A percentile compares a stretch with the other conserved stretches of the same genome.
Conservation (phyloP, 2,888 invertebrate genomes). For the Caenorhabditis afra region DNA sequence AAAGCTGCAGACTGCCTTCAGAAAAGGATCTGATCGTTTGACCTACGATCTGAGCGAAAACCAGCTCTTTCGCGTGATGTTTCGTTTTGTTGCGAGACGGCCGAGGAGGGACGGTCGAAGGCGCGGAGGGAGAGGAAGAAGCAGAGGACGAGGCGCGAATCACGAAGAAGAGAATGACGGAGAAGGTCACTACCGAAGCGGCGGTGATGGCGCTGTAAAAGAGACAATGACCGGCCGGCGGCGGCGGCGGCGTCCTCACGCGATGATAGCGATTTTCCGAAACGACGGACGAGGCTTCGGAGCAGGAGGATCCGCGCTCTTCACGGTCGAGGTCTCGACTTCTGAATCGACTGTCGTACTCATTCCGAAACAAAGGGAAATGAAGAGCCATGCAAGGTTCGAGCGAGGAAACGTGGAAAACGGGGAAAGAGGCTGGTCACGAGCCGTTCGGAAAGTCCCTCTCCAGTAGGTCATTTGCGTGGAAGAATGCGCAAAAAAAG, state of each 20-base stretch:
- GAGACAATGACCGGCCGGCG: constrained; percentile 1
- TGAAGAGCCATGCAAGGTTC: too few relatives aligned
- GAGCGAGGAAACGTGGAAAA: too few relatives aligned
- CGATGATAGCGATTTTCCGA: too few relatives aligned
- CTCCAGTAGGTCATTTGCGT: background rate
- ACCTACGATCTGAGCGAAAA: constrained; percentile 18
- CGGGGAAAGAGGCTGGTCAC: too few relatives aligned
- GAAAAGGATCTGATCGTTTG: background rate
- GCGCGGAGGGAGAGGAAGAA: background rate
- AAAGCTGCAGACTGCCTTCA: constrained; percentile 3
- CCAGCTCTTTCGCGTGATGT: background rate
- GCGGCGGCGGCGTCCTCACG: background rate
- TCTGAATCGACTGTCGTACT: too few relatives aligned
- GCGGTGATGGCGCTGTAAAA: constrained; percentile 8
- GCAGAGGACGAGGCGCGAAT: background rate
- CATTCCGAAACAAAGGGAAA: too few relatives aligned
- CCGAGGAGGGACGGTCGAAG: background rate
- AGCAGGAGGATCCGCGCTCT: background rate
- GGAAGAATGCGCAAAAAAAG: constrained; percentile 1
- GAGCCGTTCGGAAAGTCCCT: too few relatives aligned
- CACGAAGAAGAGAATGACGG: constrained; percentile 1
- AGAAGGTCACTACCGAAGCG: background rate
- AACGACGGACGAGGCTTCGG: too few relatives aligned
- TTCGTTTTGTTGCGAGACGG: constrained; percentile 1
- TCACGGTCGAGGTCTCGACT: too few relatives aligned